phyloP scores from a whole-genome alignment of 2,797 vertebrate genomes.

The Tapera naevia region DNA sequence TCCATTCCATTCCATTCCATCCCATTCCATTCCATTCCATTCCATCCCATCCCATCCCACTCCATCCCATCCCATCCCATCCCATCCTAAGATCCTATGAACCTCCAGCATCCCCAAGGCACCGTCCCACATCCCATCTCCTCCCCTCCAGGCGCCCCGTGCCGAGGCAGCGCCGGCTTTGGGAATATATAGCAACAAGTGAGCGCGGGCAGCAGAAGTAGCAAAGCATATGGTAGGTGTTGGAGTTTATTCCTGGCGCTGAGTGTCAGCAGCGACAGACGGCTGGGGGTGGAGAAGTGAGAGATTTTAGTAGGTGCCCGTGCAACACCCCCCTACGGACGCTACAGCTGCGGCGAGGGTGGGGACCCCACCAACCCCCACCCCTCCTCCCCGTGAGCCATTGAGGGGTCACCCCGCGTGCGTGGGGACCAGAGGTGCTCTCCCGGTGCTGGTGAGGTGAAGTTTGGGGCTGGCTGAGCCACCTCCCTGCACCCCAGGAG shows the following conservation, averaged over 20 bases:
- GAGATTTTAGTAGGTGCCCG: slow-evolving; percentile 21
- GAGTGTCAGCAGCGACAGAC: slow-evolving; percentile 56
- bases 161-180: neutral
- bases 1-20: too few species aligned
- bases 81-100: too few species aligned
- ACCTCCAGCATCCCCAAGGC: fast-evolving
- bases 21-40: too few species aligned
- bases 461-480: neutral
- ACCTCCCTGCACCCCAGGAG: fast-evolving
- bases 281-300: neutral
- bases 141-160: neutral
- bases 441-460: fast-evolving
- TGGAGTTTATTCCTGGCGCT: slow-evolving; percentile 52
- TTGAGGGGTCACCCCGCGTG: neutral
- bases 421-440: neutral
- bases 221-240: slow-evolving; percentile 51
- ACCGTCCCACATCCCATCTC: fast-evolving
- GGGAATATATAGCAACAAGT: slow-evolving; percentile 30
- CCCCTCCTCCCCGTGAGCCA: neutral
- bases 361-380: neutral
- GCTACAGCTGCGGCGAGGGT: neutral
- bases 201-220: slow-evolving; percentile 27
- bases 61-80: too few species aligned
- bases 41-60: too few species aligned
- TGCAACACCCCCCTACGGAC: slow-evolving; percentile 17